These are phyloP conservation scores for Copsychus sechellarum DNA, from an alignment of 2,113 vertebrate species.

Conservation along the genomic window DNA sequence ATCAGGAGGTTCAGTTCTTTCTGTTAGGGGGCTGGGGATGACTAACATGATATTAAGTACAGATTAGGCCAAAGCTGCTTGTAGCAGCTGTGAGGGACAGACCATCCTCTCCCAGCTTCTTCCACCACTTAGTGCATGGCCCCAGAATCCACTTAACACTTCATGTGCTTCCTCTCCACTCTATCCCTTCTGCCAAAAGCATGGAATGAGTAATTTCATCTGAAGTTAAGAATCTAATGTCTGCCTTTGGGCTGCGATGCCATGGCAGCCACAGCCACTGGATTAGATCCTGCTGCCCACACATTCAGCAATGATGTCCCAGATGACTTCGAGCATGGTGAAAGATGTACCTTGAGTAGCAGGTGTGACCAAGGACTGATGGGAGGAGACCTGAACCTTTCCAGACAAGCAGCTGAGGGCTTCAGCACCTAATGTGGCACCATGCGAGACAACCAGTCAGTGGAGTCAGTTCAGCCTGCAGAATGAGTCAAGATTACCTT, in stretches of 20 bases:
- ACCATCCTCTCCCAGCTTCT: background rate
- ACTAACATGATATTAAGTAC: rapidly evolving
- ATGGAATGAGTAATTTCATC: background rate
- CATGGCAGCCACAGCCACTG: background rate
- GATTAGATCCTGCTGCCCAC: background rate
- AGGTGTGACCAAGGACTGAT: background rate
- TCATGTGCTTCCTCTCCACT: rapidly evolving
- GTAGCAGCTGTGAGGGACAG: background rate
- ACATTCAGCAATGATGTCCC: background rate
- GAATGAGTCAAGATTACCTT: background rate
- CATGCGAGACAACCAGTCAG: background rate
- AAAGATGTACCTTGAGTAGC: background rate
- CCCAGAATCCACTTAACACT: background rate
- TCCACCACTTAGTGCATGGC: background rate
- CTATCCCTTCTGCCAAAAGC: background rate
- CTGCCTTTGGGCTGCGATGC: background rate
- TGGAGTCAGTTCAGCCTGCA: background rate
- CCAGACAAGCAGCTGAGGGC: background rate
- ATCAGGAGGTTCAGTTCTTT: background rate
- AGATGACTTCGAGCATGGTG: too few relatives aligned
- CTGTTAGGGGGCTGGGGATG: background rate
- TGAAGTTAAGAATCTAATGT: background rate
- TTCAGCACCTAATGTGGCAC: background rate
- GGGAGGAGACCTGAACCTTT: background rate
- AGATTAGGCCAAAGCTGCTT: background rate